These are phyloP conservation scores for Takifugu flavidus DNA, from an alignment of 2,113 vertebrate genomes.

Conservation along the genomic window DNA sequence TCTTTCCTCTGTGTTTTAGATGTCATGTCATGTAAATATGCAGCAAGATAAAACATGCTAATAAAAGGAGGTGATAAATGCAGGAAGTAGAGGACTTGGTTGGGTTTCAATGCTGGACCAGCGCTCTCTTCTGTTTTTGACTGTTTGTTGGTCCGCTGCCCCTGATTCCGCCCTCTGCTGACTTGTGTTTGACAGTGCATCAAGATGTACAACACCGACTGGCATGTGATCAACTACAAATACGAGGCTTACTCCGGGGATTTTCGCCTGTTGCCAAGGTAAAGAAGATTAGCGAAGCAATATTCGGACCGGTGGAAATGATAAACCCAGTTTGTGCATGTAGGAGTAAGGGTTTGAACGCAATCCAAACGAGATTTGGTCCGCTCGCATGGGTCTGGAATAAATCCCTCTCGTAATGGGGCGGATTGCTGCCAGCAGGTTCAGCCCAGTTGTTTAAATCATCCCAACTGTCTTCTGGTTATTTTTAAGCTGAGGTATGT, in stretches of 20 bases:
- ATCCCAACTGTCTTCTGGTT: not conserved
- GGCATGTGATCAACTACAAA: slow-evolving; percentile 93
- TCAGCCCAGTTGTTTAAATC: slow-evolving; percentile 27
- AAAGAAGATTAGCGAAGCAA: slow-evolving; percentile 45
- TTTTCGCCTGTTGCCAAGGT: slow-evolving; percentile 94
- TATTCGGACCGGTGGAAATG: not conserved
- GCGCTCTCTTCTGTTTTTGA: not conserved
- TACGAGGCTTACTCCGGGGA: slow-evolving; percentile 96
- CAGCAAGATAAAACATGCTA: no score
- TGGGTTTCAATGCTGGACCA: no score
- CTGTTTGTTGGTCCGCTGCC: not conserved
- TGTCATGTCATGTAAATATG: no score
- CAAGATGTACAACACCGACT: slow-evolving; percentile 94
- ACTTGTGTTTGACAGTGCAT: slow-evolving; percentile 84
- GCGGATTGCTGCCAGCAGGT: slow-evolving; percentile 18
- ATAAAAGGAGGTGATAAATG: not conserved
- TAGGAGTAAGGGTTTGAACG: not conserved
- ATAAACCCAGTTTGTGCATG: slow-evolving; percentile 6
- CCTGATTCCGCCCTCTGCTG: slow-evolving; percentile 45
- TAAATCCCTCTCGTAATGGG: slow-evolving; percentile 1
- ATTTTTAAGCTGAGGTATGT: no score
- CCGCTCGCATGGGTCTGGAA: slow-evolving; percentile 1
- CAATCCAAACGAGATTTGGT: slow-evolving; percentile 10
- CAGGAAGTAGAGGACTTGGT: not conserved
- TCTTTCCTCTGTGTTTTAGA: not conserved